phyloP scores from a whole-genome alignment of 2,113 vertebrate genomes.

The Malurus elegans region DNA sequence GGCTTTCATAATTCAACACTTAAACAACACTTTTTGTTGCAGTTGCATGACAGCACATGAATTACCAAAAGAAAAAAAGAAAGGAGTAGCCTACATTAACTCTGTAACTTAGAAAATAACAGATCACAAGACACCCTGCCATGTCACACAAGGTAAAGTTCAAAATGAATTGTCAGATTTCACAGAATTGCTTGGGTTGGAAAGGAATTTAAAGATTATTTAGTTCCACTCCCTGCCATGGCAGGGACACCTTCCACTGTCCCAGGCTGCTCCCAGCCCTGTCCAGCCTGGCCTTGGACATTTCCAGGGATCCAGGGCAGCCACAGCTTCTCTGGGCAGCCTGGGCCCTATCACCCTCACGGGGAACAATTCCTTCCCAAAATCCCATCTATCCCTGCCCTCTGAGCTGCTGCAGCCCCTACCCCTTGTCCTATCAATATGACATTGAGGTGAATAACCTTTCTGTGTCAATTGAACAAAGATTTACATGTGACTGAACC shows the following conservation, averaged over 20 bases:
- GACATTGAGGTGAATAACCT: neutral
- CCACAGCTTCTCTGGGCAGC: neutral
- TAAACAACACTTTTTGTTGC: neutral
- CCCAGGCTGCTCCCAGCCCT: rapidly evolving
- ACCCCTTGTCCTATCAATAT: neutral
- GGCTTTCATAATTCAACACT: neutral
- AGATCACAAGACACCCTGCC: neutral
- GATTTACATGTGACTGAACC: neutral
- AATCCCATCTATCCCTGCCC: no score
- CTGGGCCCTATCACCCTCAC: neutral
- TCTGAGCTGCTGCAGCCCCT: neutral
- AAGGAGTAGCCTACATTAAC: neutral
- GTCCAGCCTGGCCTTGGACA: rapidly evolving
- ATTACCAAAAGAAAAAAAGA: neutral
- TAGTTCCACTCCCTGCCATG: neutral
- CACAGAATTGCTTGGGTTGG: neutral
- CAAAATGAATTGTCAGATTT: neutral
- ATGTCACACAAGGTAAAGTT: neutral
- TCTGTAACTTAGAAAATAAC: neutral
- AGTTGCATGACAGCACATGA: neutral
- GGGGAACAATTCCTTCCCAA: neutral
- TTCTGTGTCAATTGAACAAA: neutral
- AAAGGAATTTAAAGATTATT: neutral
- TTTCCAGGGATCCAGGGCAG: neutral
- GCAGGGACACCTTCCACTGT: rapidly evolving